Evolutionary conservation across 1,140 invertebrate genomes (phyloP), one percentile per base, ranked within the genome.

Genomic region (Saxidomus purpurata): DNA sequence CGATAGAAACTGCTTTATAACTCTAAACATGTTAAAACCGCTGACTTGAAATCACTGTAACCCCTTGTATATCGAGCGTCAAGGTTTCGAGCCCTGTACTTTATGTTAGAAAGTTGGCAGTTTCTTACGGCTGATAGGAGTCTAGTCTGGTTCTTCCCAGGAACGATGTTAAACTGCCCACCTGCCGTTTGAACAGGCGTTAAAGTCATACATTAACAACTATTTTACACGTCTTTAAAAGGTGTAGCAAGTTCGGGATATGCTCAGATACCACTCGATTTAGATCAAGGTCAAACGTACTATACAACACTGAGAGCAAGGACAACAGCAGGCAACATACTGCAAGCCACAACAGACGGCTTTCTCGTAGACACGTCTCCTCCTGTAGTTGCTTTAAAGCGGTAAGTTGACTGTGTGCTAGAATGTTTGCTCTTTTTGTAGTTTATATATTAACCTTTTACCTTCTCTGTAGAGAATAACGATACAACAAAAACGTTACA

Each of bases 301-400:
- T 94, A 90, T 76, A 92, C 90, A 31, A 92, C 91, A 25, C 79
- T 94, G 8, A 55, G 93, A 49, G 92, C 71, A 31, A 83, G 90
- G 8, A 94, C 91, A 13, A 92, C 92, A 74, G 88, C 74, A 43
- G 92, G 92, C 22, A 92, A 90, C 61, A 81, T 91, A 47, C 59
- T 94, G n/a, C 81, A 94, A 83, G 77, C 92, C 28, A 90, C 79
- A 34, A 91, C 92, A 28, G 90, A 94, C 88, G 93, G 93, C 15
- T 90, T 94, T 61, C 82, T 88, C 9, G 85, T 93, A 0, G 93
- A 94, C 52, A 49, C 25, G 2, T 90, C 87, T 15, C 76, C 92
- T 19, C 92, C 93, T 31, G 63, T 11, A 22, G 88, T 93, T 52
- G 69, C 22, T 0, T 40, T 94, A 38, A 80, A 91, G 31, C 92